Conservation (phyloP, 2,797 vertebrate genomes). For the Poecilia wingei region DNA sequence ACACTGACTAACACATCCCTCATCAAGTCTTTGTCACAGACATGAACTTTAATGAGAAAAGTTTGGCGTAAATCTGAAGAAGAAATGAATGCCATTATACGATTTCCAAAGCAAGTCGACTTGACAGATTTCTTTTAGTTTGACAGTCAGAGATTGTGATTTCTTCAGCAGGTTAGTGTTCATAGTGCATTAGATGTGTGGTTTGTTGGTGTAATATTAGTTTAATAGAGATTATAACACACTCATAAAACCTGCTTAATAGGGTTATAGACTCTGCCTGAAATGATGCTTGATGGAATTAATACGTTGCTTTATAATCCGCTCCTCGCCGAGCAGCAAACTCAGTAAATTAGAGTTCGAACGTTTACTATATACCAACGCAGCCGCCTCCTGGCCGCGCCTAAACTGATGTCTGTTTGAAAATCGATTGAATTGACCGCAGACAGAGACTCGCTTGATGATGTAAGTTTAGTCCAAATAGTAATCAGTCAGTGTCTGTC, state of each 20-base stretch:
- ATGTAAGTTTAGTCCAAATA: slow-evolving; percentile 51
- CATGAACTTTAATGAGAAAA: slow-evolving; percentile 1
- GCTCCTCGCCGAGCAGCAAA: slow-evolving; percentile 3
- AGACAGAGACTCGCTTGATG: slow-evolving; percentile 44
- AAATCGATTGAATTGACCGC: slow-evolving; percentile 48
- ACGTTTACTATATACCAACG: slow-evolving; percentile 17
- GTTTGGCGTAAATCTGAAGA: background rate
- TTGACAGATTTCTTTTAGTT: background rate
- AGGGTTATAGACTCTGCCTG: background rate
- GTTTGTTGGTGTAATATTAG: background rate
- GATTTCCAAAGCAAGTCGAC: background rate
- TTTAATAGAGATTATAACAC: slow-evolving; percentile 9
- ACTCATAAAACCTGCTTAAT: background rate
- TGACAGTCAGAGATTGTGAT: background rate
- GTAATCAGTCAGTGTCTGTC: slow-evolving; percentile 65
- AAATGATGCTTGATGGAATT: background rate
- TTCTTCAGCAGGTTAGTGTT: background rate
- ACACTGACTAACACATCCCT: background rate
- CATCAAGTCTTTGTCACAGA: slow-evolving; percentile 1
- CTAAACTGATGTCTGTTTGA: slow-evolving; percentile 52
- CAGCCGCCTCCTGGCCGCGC: slow-evolving; percentile 27
- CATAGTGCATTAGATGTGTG: background rate
- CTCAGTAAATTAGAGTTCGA: background rate
- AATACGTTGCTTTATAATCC: slow-evolving; percentile 5
- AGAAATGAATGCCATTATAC: background rate